A percentile compares a stretch with the other conserved stretches of the same genome.
These are phyloP conservation scores for Conopomorpha cramerella DNA, from an alignment of 1,140 invertebrate species.

Conservation along the genomic window DNA sequence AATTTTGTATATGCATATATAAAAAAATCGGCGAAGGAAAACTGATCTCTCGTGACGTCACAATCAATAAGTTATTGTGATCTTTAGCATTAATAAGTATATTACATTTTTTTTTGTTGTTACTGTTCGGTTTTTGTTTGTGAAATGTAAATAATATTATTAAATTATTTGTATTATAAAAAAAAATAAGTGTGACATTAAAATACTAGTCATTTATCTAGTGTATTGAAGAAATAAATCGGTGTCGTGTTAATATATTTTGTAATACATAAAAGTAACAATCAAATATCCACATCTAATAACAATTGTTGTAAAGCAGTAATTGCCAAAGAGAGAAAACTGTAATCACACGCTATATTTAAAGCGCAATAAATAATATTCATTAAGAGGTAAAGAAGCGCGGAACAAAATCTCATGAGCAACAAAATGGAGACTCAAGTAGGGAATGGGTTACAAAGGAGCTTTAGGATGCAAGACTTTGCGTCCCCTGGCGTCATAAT, in stretches of 20 bases:
- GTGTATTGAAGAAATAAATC: conserved; percentile 37
- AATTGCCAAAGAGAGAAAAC: background rate
- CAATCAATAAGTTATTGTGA: conserved; percentile 16
- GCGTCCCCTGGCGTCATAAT: conserved; percentile 60
- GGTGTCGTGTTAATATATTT: too few relatives aligned
- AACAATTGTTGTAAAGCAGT: background rate
- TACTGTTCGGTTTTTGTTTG: conserved; percentile 13
- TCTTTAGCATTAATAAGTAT: background rate
- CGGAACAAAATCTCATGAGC: conserved; percentile 4
- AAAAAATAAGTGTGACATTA: conserved; percentile 29
- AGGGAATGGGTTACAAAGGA: conserved; percentile 48
- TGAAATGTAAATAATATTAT: conserved; percentile 10
- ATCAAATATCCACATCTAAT: background rate
- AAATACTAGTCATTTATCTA: conserved; percentile 58
- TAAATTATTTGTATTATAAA: conserved; percentile 16
- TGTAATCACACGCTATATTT: background rate
- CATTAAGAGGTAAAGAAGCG: background rate
- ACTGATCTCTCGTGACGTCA: conserved; percentile 58
- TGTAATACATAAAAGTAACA: background rate
- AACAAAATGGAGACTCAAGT: conserved; percentile 46
- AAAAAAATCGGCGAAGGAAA: conserved; percentile 36
- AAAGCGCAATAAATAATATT: background rate
- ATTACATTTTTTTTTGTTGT: background rate
- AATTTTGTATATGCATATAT: conserved; percentile 55
- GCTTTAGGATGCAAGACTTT: conserved; percentile 57